Conservation (phyloP, 1,140 invertebrate genomes). For the Drosophila setifemur region DNA sequence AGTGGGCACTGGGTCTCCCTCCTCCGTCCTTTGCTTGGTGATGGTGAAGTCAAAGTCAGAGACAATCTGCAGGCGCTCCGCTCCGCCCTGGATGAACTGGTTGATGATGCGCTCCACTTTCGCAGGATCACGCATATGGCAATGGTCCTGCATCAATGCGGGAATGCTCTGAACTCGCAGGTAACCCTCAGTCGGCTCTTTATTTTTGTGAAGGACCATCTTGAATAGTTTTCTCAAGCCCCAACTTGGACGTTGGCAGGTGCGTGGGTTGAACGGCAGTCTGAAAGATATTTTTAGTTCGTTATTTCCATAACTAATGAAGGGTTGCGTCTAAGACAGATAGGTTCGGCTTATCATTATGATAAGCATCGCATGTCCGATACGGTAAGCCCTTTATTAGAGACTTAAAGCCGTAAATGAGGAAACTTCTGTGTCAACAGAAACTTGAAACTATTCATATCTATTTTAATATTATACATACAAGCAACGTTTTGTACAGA, state of each 20-base stretch:
- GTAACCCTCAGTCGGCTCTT: not conserved
- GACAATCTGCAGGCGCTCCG: conserved; percentile 89
- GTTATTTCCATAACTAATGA: too few species aligned
- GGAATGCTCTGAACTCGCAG: conserved; percentile 66
- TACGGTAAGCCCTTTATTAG: conserved; percentile 26
- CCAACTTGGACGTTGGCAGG: conserved; percentile 4
- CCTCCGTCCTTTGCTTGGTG: conserved; percentile 87
- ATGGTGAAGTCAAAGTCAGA: conserved; percentile 93
- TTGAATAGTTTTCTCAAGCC: not conserved
- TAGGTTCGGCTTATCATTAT: too few species aligned
- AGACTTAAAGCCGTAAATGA: conserved; percentile 10
- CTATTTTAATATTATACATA: too few species aligned
- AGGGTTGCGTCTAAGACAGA: too few species aligned
- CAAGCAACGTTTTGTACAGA: too few species aligned
- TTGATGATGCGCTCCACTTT: conserved; percentile 85
- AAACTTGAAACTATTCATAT: too few species aligned
- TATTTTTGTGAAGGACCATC: conserved; percentile 42
- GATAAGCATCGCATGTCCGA: conserved; percentile 9
- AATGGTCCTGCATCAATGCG: conserved; percentile 79
- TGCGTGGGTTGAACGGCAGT: not conserved
- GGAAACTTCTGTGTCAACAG: conserved; percentile 16
- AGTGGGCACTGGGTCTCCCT: conserved; percentile 87
- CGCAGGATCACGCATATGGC: conserved; percentile 86
- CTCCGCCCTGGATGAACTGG: conserved; percentile 86
- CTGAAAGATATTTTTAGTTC: too few species aligned